These are phyloP conservation scores for Phylloscopus collybita DNA, from an alignment of 2,797 vertebrate species.

Conservation along the genomic window DNA sequence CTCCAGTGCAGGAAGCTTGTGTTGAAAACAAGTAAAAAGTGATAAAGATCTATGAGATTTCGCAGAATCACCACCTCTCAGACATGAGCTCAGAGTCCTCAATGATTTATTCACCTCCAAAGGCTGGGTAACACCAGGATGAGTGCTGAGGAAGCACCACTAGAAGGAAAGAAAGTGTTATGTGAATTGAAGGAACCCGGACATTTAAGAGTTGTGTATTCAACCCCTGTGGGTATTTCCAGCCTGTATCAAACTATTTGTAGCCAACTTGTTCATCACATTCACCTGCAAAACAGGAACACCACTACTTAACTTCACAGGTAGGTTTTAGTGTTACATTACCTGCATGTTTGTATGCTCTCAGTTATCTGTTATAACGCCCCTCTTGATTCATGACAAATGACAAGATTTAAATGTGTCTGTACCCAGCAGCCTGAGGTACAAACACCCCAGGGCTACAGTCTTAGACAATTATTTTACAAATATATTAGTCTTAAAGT, in stretches of 20 bases:
- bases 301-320: not conserved
- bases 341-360: accelerated
- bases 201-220: not conserved
- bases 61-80: not conserved
- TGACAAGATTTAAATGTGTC: not conserved
- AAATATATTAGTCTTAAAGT: not conserved
- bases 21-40: not conserved
- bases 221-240: not conserved
- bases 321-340: not conserved
- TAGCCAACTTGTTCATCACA: not conserved
- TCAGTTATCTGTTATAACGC: not conserved
- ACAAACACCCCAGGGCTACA: not conserved
- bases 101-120: not conserved
- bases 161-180: not conserved
- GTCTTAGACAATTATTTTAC: accelerated
- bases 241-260: not conserved
- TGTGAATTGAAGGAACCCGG: not conserved
- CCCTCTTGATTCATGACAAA: not conserved
- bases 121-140: not conserved
- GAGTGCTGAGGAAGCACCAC: not conserved
- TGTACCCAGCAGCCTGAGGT: not conserved
- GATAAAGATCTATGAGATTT: not conserved
- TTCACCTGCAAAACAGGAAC: not conserved
- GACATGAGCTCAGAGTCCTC: not conserved
- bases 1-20: not conserved